Evolutionary conservation across 2,113 vertebrate genomes (phyloP).

Genomic region (Donacobius atricapilla): DNA sequence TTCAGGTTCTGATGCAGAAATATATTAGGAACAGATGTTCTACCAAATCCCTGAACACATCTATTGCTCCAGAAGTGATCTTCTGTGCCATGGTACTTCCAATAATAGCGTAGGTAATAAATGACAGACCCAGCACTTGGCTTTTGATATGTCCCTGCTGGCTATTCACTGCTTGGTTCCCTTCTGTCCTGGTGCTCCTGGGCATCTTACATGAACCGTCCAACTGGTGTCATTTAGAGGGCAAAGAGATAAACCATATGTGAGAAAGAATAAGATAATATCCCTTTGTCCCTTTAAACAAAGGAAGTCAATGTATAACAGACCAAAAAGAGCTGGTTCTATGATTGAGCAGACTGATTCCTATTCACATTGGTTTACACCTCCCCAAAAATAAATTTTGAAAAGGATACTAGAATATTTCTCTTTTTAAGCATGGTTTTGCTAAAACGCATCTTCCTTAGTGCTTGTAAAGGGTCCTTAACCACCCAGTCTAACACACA

Average conservation of each 20-base stretch:
- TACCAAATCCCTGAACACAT: background rate
- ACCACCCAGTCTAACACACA: background rate
- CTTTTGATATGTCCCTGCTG: slow-evolving; percentile 27
- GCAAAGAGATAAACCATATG: slow-evolving; percentile 43
- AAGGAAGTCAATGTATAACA: background rate
- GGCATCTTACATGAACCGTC: background rate
- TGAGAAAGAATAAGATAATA: slow-evolving; percentile 3
- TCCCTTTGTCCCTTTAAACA: background rate
- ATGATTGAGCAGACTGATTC: background rate
- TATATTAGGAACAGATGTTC: background rate
- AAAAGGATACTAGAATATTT: background rate
- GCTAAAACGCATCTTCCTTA: background rate
- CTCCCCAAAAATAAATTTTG: background rate
- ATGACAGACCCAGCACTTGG: background rate
- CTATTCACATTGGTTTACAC: background rate
- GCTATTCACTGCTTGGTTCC: background rate
- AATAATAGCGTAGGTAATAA: background rate
- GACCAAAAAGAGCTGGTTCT: background rate
- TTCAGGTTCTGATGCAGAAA: background rate
- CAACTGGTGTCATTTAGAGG: slow-evolving; percentile 21
- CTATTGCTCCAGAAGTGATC: background rate
- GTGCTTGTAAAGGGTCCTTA: background rate
- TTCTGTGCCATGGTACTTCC: background rate
- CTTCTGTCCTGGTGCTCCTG: slow-evolving; percentile 19
- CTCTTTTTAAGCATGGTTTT: background rate